phyloP scores from a whole-genome alignment of 1,140 invertebrate species.

The Bathynomus jamesi region DNA sequence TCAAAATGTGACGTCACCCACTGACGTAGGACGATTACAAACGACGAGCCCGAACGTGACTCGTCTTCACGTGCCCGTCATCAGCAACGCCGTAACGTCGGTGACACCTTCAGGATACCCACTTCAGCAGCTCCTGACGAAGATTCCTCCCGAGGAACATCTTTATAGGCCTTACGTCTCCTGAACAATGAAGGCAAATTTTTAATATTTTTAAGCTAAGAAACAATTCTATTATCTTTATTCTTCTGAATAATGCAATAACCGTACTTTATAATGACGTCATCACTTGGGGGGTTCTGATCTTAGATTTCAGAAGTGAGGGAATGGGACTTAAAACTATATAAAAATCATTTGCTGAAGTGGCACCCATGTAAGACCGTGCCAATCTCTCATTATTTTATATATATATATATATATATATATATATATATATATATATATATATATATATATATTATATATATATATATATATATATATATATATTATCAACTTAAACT shows the following conservation, averaged over 20 bases:
- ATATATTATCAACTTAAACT: not conserved
- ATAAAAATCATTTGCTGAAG: too few relatives aligned
- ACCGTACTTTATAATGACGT: too few relatives aligned
- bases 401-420: not conserved
- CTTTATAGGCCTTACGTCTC: not conserved
- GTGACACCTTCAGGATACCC: not conserved
- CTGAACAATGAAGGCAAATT: too few relatives aligned
- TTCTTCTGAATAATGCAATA: too few relatives aligned
- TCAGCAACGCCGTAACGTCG: not conserved
- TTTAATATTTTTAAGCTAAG: too few relatives aligned
- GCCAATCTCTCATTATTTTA: not conserved
- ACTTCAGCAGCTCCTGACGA: not conserved
- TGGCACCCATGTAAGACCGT: too few relatives aligned
- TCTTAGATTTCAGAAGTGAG: too few relatives aligned
- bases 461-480: constrained; percentile 5
- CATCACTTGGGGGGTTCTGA: too few relatives aligned
- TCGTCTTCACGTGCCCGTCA: not conserved
- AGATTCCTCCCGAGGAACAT: not conserved
- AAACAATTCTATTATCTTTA: too few relatives aligned
- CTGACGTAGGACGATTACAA: not conserved
- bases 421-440: not conserved
- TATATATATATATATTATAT: not conserved
- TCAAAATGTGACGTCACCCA: not conserved
- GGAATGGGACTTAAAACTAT: too few relatives aligned
- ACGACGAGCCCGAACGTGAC: not conserved